Evolutionary conservation across 1,140 invertebrate species (phyloP).

Genomic region (Idris sp.): DNA sequence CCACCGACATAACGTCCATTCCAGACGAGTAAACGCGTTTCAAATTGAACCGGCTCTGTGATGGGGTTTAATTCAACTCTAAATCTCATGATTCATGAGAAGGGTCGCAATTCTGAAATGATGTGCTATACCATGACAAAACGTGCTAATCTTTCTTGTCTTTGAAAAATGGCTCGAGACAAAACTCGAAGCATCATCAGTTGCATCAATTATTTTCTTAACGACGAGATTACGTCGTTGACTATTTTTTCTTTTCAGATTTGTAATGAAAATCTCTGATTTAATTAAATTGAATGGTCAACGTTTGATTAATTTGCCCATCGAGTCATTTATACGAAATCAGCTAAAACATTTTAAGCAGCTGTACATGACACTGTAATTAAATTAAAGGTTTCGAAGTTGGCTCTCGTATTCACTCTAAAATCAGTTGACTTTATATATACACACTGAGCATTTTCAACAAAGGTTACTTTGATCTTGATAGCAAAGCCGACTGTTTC

Average conservation of each 20-base stretch:
- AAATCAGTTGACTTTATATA: constrained; percentile 34
- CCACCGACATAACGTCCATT: constrained; percentile 68
- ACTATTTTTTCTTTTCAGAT: no score
- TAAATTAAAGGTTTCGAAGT: constrained; percentile 54
- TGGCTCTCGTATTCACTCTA: constrained; percentile 48
- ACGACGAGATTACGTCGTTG: no score
- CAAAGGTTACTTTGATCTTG: constrained; percentile 52
- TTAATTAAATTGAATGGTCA: no score
- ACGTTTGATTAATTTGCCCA: constrained; percentile 41
- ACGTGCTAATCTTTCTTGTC: constrained; percentile 52
- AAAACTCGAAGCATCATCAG: no score
- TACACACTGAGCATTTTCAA: constrained; percentile 29
- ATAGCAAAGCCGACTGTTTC: constrained; percentile 20
- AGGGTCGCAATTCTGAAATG: constrained; percentile 58
- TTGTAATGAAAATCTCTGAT: no score
- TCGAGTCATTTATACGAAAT: constrained; percentile 48
- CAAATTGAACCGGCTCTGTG: constrained; percentile 71
- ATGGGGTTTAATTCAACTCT: constrained; percentile 73
- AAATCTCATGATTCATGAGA: constrained; percentile 75
- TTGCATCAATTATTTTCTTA: no score
- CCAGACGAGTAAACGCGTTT: constrained; percentile 66
- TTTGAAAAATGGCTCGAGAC: no score
- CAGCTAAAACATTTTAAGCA: constrained; percentile 45
- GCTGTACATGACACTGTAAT: constrained; percentile 61
- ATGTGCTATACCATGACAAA: constrained; percentile 50